A percentile compares a stretch with the other conserved stretches of the same genome.
phyloP scores from a whole-genome alignment of 2,888 invertebrate species.

The Bedellia somnulentella region DNA sequence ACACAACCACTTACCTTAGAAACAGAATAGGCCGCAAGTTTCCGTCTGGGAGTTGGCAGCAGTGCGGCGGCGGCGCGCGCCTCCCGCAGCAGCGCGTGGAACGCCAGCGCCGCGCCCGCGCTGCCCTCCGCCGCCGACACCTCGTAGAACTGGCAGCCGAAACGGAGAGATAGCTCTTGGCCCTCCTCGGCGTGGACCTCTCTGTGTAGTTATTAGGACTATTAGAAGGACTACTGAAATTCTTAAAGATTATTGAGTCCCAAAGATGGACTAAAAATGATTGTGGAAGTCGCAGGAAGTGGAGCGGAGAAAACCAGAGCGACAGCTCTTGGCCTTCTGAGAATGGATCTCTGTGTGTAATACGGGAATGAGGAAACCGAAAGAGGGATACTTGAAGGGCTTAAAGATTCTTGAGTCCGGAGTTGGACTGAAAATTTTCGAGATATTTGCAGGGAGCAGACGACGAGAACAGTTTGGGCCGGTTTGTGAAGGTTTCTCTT shows the following conservation, averaged over 20 bases:
- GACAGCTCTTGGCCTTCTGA: conserved; percentile 77
- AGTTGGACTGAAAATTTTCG: too few relatives aligned
- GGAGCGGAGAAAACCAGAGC: too few relatives aligned
- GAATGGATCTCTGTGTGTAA: conserved; percentile 71
- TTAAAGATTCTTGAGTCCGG: too few relatives aligned
- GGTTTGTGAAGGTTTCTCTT: too few relatives aligned
- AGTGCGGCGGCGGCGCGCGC: conserved; percentile 76
- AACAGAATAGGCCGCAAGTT: conserved; percentile 75
- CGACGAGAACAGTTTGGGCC: too few relatives aligned
- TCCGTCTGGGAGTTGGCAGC: conserved; percentile 68
- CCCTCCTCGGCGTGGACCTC: conserved; percentile 79
- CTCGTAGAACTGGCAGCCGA: conserved; percentile 83
- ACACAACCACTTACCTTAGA: conserved; percentile 66
- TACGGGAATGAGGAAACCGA: neutral
- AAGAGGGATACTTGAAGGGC: too few relatives aligned
- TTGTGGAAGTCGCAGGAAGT: too few relatives aligned
- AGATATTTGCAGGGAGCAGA: too few relatives aligned
- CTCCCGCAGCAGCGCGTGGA: conserved; percentile 74
- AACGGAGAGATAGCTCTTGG: conserved; percentile 74
- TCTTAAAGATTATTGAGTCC: too few relatives aligned
- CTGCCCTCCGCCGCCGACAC: conserved; percentile 82
- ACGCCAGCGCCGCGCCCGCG: conserved; percentile 78
- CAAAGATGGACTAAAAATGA: too few relatives aligned
- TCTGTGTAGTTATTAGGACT: too few relatives aligned
- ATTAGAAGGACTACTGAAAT: too few relatives aligned